phyloP scores from a whole-genome alignment of 1,140 invertebrate species.

The Centruroides sculpturatus region DNA sequence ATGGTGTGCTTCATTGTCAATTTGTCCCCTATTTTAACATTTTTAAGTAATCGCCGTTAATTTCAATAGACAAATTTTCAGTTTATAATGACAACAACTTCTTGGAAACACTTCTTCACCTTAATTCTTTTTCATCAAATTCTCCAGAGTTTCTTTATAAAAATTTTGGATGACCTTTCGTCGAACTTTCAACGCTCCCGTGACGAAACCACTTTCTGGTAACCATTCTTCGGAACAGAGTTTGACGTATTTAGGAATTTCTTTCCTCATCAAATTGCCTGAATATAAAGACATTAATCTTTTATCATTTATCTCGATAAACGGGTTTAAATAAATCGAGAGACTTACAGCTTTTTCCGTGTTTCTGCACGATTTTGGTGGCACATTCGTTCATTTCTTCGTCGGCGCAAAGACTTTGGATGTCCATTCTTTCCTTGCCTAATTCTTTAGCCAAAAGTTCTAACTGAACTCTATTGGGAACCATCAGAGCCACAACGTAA shows the following conservation, averaged over 20 bases:
- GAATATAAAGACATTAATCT: background rate
- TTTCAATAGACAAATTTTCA: no score
- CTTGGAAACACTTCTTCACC: no score
- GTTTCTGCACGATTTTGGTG: conserved; percentile 55
- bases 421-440: conserved; percentile 39
- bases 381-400: conserved; percentile 55
- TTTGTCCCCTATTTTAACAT: no score
- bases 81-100: no score
- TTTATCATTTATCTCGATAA: no score
- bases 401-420: conserved; percentile 60
- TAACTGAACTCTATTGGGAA: conserved; percentile 56
- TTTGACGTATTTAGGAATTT: conserved; percentile 31
- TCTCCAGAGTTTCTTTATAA: background rate
- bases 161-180: conserved; percentile 8
- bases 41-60: no score
- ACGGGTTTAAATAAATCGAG: background rate
- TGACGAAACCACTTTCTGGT: conserved; percentile 35
- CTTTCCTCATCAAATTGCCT: conserved; percentile 17
- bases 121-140: no score
- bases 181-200: conserved; percentile 32
- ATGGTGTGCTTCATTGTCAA: no score
- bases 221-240: conserved; percentile 31
- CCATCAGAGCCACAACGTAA: conserved; percentile 81
- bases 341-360: conserved; percentile 50
- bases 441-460: conserved; percentile 48